phyloP scores from a whole-genome alignment of 2,888 invertebrate genomes.

The Drosophila melanocephala region DNA sequence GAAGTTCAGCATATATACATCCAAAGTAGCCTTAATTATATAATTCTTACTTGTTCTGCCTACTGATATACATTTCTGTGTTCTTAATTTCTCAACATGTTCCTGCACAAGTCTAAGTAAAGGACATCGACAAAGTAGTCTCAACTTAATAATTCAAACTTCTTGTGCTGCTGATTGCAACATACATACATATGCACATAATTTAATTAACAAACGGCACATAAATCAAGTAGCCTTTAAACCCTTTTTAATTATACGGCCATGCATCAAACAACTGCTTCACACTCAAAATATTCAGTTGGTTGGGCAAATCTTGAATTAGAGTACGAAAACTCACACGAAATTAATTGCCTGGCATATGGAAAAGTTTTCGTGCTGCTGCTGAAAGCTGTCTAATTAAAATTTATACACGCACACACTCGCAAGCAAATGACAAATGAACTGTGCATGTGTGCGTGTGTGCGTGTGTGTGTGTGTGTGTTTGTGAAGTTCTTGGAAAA shows the following conservation, averaged over 20 bases:
- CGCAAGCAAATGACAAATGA: constrained; percentile 45
- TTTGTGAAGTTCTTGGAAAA: constrained; percentile 33
- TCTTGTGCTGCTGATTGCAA: neutral
- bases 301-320: constrained; percentile 32
- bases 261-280: constrained; percentile 60
- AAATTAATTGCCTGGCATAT: constrained; percentile 78
- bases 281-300: constrained; percentile 1
- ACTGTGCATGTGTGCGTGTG: constrained; percentile 14
- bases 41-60: neutral
- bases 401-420: constrained; percentile 64
- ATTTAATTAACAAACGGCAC: constrained; percentile 71
- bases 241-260: constrained; percentile 78
- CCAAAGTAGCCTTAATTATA: neutral
- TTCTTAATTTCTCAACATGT: neutral
- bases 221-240: constrained; percentile 72
- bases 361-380: constrained; percentile 62
- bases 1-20: neutral
- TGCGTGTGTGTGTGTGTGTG: constrained; percentile 10
- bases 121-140: neutral
- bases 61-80: neutral
- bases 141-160: neutral
- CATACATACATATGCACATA: constrained; percentile 38
- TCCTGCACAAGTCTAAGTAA: neutral
- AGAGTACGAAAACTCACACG: constrained; percentile 43
- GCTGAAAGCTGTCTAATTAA: constrained; percentile 76